These are phyloP conservation scores for Campylorhamphus procurvoides DNA, from an alignment of 2,113 vertebrate genomes.

Conservation along the genomic window DNA sequence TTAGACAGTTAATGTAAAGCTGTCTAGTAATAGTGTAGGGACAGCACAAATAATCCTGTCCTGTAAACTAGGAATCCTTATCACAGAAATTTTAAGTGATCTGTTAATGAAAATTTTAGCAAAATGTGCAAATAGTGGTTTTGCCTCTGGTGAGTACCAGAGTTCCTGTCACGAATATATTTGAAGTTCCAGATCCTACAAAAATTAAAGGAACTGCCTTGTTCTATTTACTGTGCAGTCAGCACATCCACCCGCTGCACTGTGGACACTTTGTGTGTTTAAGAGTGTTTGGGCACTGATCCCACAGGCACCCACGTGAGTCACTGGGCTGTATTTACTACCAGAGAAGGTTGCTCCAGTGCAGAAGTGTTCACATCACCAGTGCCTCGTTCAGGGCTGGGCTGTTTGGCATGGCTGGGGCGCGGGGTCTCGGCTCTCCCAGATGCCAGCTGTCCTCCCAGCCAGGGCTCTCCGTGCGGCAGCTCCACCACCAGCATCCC, in stretches of 20 bases:
- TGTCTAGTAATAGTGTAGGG: neutral
- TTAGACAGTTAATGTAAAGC: neutral
- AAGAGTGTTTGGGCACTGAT: neutral
- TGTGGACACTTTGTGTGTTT: rapidly evolving
- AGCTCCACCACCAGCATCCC: neutral
- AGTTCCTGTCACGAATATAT: neutral
- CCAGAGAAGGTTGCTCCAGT: neutral
- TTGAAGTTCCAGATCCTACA: neutral
- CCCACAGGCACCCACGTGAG: rapidly evolving
- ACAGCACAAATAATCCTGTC: neutral
- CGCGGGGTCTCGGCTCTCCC: neutral
- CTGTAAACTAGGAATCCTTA: neutral
- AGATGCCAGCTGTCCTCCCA: rapidly evolving
- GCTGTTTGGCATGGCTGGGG: rapidly evolving
- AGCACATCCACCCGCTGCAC: rapidly evolving
- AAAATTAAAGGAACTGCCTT: neutral
- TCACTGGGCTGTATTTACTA: neutral
- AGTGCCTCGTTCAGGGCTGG: neutral
- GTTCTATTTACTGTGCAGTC: neutral
- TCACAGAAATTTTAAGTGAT: neutral
- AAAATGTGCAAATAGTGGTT: neutral
- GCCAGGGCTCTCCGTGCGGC: rapidly evolving
- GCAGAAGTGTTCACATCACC: neutral
- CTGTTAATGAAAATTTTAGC: neutral
- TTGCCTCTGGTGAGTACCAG: neutral